A percentile compares a stretch with the other conserved stretches of the same genome.
Conservation (phyloP, 2,888 invertebrate genomes). For the Volucella zonaria region DNA sequence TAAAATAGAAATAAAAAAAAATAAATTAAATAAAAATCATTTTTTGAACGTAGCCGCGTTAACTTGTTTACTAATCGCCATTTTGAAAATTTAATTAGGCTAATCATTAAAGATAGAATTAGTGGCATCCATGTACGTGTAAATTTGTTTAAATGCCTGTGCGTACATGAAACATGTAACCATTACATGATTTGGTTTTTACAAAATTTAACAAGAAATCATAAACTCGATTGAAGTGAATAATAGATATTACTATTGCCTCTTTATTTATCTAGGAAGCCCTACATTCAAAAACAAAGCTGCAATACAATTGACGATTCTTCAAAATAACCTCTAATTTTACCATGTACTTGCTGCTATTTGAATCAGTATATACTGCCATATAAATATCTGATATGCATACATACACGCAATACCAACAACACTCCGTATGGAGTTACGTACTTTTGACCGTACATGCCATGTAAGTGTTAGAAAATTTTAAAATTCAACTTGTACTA, state of each 20-base stretch:
- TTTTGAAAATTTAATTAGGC: slow-evolving; percentile 71
- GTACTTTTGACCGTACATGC: slow-evolving; percentile 33
- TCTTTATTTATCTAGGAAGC: not conserved
- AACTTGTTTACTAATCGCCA: slow-evolving; percentile 45
- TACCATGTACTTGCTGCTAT: slow-evolving; percentile 51
- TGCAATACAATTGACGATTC: not conserved
- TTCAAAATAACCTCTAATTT: slow-evolving; percentile 50
- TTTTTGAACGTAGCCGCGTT: slow-evolving; percentile 43
- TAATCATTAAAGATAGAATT: slow-evolving; percentile 68
- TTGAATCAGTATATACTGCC: slow-evolving; percentile 9
- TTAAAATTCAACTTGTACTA: slow-evolving; percentile 19
- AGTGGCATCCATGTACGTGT: slow-evolving; percentile 63
- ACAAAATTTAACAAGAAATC: not conserved
- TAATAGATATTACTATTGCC: not conserved
- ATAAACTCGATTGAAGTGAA: not conserved
- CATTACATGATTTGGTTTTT: slow-evolving; percentile 34
- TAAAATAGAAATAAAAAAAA: not conserved
- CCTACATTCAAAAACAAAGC: not conserved
- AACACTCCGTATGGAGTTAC: slow-evolving; percentile 36
- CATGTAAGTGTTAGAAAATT: slow-evolving; percentile 59
- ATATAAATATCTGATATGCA: slow-evolving; percentile 36
- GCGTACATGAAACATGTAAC: slow-evolving; percentile 63
- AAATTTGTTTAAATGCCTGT: not conserved
- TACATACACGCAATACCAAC: slow-evolving; percentile 39
- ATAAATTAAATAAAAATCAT: not conserved